Base-by-base conservation (phyloP, 2,888 invertebrate genomes). In the Plemyria rubiginata region DNA sequence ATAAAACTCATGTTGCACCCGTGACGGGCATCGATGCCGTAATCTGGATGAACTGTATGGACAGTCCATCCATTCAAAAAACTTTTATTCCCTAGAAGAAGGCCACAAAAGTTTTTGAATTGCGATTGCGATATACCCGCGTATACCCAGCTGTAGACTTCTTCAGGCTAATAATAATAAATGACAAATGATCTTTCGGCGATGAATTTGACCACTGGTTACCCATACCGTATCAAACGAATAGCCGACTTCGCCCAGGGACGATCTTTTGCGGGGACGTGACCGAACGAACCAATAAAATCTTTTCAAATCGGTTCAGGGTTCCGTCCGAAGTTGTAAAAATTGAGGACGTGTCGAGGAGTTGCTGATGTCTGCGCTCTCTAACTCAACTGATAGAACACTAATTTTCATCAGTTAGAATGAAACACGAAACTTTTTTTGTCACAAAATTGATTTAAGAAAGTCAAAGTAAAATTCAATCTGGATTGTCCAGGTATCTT, bases 241-340 rank as follows among this genome's bases (percentile, higher is more conserved):
- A 7, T 2, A 16, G 81, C 79, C 78, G 76, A 77, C 78, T 84
- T 73, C 75, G 77, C 82, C 73, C 78, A 75, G 81, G 83, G 82
- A 79, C 86, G 87, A 86, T 88, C 84, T 87, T 85, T 84, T 75
- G 78, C 78, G 66, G 78, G 75, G 81, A 89, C 89, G 90, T 90
- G 90, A 89, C 87, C 85, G 82, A 85, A 80, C 77, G 80, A 75
- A 77, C 82, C 83, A 85, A 88, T 90, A 90, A 89, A 90, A 88
- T 86, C 86, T 82, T 80, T 77, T 74, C 76, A 75, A 82, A 86
- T 78, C 70, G 74, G 75, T 75, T 67, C 72, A 62, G 75, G 77
- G 59, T 48, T 74, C 77, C 76, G 76, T 76, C 79, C 77, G 72
- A 74, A 73, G 76, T 78, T 85, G 81, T 83, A 83, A 88, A 87